Evolutionary conservation across 1,140 invertebrate species (phyloP), one percentile per base, ranked within the genome.

Genomic region (Mya arenaria): DNA sequence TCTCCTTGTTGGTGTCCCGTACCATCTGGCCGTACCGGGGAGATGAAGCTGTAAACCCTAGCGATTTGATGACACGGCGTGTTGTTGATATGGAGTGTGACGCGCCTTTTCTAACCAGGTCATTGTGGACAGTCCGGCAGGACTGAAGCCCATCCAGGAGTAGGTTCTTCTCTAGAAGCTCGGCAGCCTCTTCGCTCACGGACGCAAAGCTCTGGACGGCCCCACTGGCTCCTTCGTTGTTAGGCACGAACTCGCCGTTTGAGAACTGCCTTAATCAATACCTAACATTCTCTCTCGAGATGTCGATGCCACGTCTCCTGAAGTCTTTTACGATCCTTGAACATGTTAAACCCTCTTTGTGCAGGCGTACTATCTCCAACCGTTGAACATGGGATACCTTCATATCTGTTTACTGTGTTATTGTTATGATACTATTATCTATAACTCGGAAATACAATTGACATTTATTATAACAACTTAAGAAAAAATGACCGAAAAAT

Each of bases 21-120:
- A 82, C 58, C 56, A 82, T 65, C 39, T 82, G 79, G 13, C 58
- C 30, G n/a, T 82, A 82, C 10, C 58, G 30, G 0, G 55, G 78
- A 1, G 36, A 48, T 1, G 0, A 17, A 10, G 13, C n/a, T 15
- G 55, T 72, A 63, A 32, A 81, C 23, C 66, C 68, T 17, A 55
- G 52, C 30, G 56, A 34, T 19, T 34, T 25, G 0, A 81, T 72
- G 1, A 36, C 37, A n/a, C 15, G 36, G 1, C 19, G 19, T 60
- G 63, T 48, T 3, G 55, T 69, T 37, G 30, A 4, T 30, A 68
- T 19, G 25, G 39, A 55, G 17, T 52, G 32, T 4, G 41, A 25
- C 1, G 48, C 52, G 4, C 69, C 63, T n/a, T 66, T 36, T n/a
- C 10, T 36, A 13, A 28, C 37, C 1, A 66, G 30, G 10, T 66